These are phyloP conservation scores for Aphidius gifuensis DNA, from an alignment of 1,140 invertebrate genomes.

Conservation along the genomic window DNA sequence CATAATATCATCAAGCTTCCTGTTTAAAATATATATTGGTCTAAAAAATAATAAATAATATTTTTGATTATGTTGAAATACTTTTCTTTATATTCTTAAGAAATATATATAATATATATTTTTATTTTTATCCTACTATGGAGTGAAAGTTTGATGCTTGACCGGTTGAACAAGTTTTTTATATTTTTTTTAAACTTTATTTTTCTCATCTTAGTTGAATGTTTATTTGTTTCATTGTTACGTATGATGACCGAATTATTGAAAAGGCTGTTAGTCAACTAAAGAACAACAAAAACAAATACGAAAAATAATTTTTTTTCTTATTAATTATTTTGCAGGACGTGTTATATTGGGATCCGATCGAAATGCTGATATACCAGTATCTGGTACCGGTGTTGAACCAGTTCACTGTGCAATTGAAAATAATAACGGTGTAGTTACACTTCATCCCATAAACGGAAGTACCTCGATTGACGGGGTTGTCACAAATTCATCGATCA, in stretches of 20 bases:
- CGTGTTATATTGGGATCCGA: constrained; percentile 71
- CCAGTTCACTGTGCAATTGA: constrained; percentile 81
- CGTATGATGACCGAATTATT: background rate
- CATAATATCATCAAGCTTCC: background rate
- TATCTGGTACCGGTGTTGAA: constrained; percentile 78
- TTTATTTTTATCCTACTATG: background rate
- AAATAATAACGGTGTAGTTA: constrained; percentile 76
- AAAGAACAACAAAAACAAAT: too few species aligned
- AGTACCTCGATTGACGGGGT: constrained; percentile 70
- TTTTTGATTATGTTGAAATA: background rate
- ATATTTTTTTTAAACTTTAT: background rate
- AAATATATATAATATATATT: too few species aligned
- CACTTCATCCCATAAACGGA: constrained; percentile 71
- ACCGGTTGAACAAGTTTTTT: constrained; percentile 16
- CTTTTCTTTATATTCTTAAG: constrained; percentile 7
- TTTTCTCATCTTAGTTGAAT: background rate
- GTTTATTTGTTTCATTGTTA: background rate
- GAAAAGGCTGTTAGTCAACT: too few species aligned
- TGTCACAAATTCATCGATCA: constrained; percentile 61
- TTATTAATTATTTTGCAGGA: constrained; percentile 57
- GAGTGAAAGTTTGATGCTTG: constrained; percentile 10
- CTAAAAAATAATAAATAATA: background rate
- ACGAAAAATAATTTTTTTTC: background rate
- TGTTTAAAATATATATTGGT: background rate
- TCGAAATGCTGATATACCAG: constrained; percentile 71